phyloP scores from a whole-genome alignment of 2,888 invertebrate species.

The Stenoptilia bipunctidactyla region DNA sequence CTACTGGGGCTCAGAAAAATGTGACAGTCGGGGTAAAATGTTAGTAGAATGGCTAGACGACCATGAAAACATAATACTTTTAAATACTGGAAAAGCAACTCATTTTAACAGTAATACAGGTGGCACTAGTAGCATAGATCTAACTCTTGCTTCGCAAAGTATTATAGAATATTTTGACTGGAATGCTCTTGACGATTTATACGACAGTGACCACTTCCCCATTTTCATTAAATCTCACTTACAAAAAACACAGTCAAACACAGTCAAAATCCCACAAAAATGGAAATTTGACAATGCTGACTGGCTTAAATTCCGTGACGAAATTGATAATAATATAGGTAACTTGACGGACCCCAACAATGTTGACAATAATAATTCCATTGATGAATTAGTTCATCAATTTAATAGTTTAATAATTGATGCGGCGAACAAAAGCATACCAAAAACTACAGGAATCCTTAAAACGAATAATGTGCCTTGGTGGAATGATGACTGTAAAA shows the following conservation, averaged over 20 bases:
- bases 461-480: neutral
- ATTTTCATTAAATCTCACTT: slow-evolving; percentile 6
- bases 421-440: neutral
- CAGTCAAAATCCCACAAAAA: slow-evolving; percentile 2
- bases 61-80: slow-evolving; percentile 2
- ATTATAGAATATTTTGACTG: slow-evolving; percentile 16
- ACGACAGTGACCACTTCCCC: slow-evolving; percentile 14
- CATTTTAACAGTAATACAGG: slow-evolving; percentile 10
- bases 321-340: slow-evolving; percentile 5
- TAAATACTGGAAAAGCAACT: slow-evolving; percentile 9
- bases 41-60: slow-evolving; percentile 8
- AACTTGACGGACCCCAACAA: neutral
- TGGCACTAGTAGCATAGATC: slow-evolving; percentile 10
- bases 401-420: neutral
- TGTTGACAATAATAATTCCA: neutral
- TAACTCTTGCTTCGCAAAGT: slow-evolving; percentile 13
- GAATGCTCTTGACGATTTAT: slow-evolving; percentile 14
- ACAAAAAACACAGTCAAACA: neutral
- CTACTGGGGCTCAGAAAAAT: slow-evolving; percentile 12
- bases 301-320: slow-evolving; percentile 3
- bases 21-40: slow-evolving; percentile 10
- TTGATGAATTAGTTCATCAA: neutral
- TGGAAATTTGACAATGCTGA: slow-evolving; percentile 8
- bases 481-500: slow-evolving; percentile 6
- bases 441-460: neutral